Evolutionary conservation across 2,797 vertebrate genomes (phyloP), one percentile per base, ranked within the genome.

Genomic region (Rhinoraja longicauda): DNA sequence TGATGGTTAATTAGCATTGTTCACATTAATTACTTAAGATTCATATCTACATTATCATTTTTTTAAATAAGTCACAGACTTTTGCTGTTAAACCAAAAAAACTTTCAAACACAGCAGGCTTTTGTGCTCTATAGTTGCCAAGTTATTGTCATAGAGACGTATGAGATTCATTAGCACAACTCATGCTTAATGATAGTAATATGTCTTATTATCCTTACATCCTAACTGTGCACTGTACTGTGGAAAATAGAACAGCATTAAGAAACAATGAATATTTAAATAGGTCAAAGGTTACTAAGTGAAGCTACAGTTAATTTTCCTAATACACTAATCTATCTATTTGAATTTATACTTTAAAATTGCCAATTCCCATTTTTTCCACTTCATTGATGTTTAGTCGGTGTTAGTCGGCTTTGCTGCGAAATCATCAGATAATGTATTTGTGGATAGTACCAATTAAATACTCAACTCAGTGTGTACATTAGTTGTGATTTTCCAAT

Each of bases 1-100:
- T 96, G 95, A 94, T 96, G 94, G 96, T 96, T 97, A 96, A 96
- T 97, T 96, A 95, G 96, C 96, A 96, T 96, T 95, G 96, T 95
- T 96, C 93, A 95, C 95, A 95, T 96, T 97, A 96, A 96, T 96
- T 96, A 96, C 95, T 94, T 95, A 94, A 95, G 95, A 96, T 96
- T 96, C 96, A 96, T 96, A 95, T 96, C 94, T 94, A 95, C 94
- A 94, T 96, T 94, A 95, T 88, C n/a, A 36, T 88, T 36, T 88
- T 88, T 88, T 36, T 88, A 64, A 84, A 88, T 88, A 88, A 88
- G 84, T 88, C 84, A 88, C 84, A 88, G 84, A 36, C 84, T 67
- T 67, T 88, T 64, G 84, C 84, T 67, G n/a, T 67, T 88, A 88
- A 88, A 88, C 84, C 32, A 67, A 88, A 88, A 88, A 88, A 88